Evolutionary conservation across 2,113 vertebrate genomes (phyloP), one percentile per base, ranked within the genome.

Genomic region (Gopherus evgoodei): DNA sequence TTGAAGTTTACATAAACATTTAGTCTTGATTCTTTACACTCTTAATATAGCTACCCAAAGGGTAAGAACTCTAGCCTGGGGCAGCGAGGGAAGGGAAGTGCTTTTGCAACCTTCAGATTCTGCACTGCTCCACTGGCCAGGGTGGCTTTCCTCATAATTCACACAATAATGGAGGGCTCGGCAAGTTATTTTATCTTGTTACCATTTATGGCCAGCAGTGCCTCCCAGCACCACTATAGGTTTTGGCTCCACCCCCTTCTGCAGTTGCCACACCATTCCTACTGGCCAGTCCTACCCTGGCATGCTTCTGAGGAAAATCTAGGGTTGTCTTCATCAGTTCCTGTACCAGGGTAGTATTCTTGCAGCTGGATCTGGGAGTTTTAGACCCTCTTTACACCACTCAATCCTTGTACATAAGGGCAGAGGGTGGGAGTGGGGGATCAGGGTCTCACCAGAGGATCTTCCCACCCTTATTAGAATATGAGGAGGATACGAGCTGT

Each of bases 131-230:
- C 6, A 7, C 1, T 13, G 44, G 12, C 27, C 7, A 42, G 35
- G 52, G 69, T 22, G 35, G 10, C 69, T 72, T 5, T 76, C 38
- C 42, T 47, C 25, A 76, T 47, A 76, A 25, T 47, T 47, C 42
- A 76, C 38, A 76, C 42, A 59, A 29, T 17, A 4, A 11, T n/a
- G 4, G 42, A 31, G 49, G 52, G 21, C 49, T 56, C 44, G 50
- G 0, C 6, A 1, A 11, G 1, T 42, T 76, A 27, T 59, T 0
- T 19, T 2, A 9, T 4, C 17, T 62, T 52, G 29, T 25, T 5
- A 24, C 38, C 22, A 49, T 21, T 27, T 14, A 11, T 44, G 52
- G 8, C 2, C n/a, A 89, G 2, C 11, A 8, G 1, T 22, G 2
- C 49, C 35, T 31, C 49, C 29, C 62, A 22, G 2, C 14, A 25